phyloP scores from a whole-genome alignment of 1,140 invertebrate genomes.

The Belonocnema kinseyi region DNA sequence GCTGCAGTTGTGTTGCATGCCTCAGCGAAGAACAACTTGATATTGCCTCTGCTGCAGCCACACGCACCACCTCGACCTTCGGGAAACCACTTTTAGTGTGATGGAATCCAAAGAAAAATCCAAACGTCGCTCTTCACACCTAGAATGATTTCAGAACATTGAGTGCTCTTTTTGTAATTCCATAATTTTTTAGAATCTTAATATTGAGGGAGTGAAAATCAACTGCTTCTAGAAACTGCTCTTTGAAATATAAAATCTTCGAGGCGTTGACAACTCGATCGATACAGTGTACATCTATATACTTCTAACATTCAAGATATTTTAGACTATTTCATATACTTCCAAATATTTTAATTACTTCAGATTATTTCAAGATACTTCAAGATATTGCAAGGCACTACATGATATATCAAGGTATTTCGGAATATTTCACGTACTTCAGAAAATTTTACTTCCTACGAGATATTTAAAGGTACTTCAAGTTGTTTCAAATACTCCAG shows the following conservation, averaged over 20 bases:
- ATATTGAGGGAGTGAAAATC: slow-evolving; percentile 62
- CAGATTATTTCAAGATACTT: no score
- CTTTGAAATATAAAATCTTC: slow-evolving; percentile 44
- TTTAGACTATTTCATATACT: no score
- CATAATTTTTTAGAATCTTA: slow-evolving; percentile 49
- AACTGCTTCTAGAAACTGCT: slow-evolving; percentile 62
- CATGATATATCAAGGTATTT: no score
- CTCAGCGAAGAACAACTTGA: slow-evolving; percentile 45
- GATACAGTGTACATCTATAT: no score
- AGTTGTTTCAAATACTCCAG: no score
- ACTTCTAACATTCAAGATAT: no score
- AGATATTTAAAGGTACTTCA: no score
- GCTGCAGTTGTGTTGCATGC: slow-evolving; percentile 23
- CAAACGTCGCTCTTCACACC: not conserved
- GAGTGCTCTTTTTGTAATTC: not conserved
- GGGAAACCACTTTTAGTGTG: slow-evolving; percentile 26
- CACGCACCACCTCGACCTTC: slow-evolving; percentile 20
- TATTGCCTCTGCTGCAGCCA: slow-evolving; percentile 42
- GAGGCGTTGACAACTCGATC: no score
- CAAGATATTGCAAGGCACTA: no score
- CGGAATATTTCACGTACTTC: no score
- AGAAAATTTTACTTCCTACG: no score
- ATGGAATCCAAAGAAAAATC: slow-evolving; percentile 29
- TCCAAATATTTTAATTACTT: no score
- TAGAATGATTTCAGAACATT: not conserved